Base-by-base conservation (phyloP, 2,888 invertebrate species). In the Yponomeuta sedellus region DNA sequence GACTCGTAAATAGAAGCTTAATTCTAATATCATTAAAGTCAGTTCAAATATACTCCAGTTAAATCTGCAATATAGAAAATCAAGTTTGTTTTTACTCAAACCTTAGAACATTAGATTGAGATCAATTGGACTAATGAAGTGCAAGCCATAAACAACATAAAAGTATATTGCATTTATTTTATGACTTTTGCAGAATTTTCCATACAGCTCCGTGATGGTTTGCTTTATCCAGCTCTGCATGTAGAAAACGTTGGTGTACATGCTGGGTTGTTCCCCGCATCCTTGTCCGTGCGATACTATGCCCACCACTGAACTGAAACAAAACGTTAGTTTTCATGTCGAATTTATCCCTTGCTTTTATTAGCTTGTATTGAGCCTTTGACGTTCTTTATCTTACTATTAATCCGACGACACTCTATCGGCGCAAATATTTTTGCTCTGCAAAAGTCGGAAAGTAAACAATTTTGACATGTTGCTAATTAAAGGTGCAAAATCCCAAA, bases 201-300 rank as follows among this genome's bases (percentile, higher is more conserved):
- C 61, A 16, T 73, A 70, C 59, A 79, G 71, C 34, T 66, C 52
- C 10, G 25, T 20, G 10, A 72, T 69, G 4, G 71, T 71, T 10
- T n/a, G 64, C 2, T 67, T 22, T 61, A 79, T 77, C 79, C 78
- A 79, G 0, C 61, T 52, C 39, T 57, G 11, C 12, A 12, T 12
- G 65, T 71, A 72, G 58, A 70, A 71, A 56, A 79, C 74, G 39
- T 77, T 79, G 2, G 72, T 69, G 65, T 79, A 80, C 20, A 79
- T 69, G 5, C 75, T 73, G 12, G 79, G 79, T 0, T 63, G n/a
- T 8, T 64, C 44, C 3, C 70, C 71, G 67, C 80, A 80, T 0
- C 74, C 74, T 12, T 66, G 68, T 1, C 80, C 80, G 57, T 77
- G 75, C 0, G 80, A 80, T 0, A 77, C 74, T 16, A 79, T 72